Evolutionary conservation across 1,140 invertebrate species (phyloP).

Genomic region (Drosophila truncata): DNA sequence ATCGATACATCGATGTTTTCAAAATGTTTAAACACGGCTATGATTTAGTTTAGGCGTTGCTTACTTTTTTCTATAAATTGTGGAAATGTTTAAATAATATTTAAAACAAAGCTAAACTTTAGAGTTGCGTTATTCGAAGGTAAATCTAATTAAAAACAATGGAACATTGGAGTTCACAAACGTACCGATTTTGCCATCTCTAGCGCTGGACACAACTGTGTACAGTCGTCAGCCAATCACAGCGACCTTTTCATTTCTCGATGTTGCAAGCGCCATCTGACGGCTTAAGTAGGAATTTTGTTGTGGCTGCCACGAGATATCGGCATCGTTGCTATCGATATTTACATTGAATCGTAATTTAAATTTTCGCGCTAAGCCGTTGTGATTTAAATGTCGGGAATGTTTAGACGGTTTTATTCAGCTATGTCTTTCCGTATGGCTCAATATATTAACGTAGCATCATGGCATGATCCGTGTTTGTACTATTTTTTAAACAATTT

Average conservation of each 20-base stretch:
- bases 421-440: no score
- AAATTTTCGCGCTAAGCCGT: constrained; percentile 22
- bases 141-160: neutral
- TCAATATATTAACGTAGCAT: no score
- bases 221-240: constrained; percentile 77
- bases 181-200: neutral
- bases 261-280: constrained; percentile 64
- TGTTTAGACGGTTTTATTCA: no score
- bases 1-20: constrained; percentile 8
- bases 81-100: neutral
- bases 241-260: constrained; percentile 65
- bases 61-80: neutral
- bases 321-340: constrained; percentile 27
- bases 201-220: constrained; percentile 59
- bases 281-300: constrained; percentile 29
- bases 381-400: neutral
- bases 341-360: constrained; percentile 23
- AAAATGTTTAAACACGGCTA: neutral
- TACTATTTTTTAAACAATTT: neutral
- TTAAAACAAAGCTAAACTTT: no score
- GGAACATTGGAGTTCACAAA: no score
- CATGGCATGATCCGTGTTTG: neutral
- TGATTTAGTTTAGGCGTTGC: neutral
- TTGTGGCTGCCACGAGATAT: constrained; percentile 44
- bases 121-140: no score